These are phyloP conservation scores for Clarias pachynema DNA, from an alignment of 2,797 vertebrate genomes.

Conservation along the genomic window DNA sequence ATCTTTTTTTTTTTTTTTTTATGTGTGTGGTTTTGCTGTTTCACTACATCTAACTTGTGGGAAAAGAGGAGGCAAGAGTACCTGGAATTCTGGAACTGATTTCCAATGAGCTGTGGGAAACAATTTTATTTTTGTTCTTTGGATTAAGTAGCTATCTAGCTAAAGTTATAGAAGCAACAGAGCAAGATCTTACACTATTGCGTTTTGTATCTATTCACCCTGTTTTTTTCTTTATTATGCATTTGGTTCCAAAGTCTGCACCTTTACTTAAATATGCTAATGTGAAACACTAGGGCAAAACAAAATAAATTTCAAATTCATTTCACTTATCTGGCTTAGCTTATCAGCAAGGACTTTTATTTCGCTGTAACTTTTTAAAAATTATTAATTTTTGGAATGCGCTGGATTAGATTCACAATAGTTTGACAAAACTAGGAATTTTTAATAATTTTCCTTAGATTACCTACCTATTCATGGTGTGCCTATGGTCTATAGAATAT, in stretches of 20 bases:
- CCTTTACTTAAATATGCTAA: not conserved
- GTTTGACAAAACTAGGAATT: too few species aligned
- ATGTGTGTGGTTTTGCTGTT: not conserved
- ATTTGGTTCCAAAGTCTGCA: not conserved
- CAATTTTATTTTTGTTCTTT: not conserved
- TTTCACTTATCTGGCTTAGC: not conserved
- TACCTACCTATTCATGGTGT: not conserved
- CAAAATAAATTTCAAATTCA: not conserved
- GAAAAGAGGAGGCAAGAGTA: not conserved
- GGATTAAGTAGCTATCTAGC: not conserved
- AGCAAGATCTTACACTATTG: not conserved
- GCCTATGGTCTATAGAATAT: not conserved
- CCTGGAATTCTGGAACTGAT: not conserved
- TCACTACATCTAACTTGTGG: not conserved
- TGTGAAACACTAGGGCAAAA: not conserved
- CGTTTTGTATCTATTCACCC: not conserved
- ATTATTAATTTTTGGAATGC: not conserved
- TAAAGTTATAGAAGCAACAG: too few species aligned
- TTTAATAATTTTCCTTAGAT: constrained; percentile 1
- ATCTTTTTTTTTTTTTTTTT: too few species aligned
- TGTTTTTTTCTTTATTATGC: not conserved
- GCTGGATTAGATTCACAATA: not conserved
- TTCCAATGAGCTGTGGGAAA: not conserved
- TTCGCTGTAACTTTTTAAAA: not conserved
- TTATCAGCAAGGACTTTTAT: not conserved